These are phyloP conservation scores for Spongilla lacustris DNA, from an alignment of 37 sponge, comb jelly and placozoan species.

Conservation along the genomic window DNA sequence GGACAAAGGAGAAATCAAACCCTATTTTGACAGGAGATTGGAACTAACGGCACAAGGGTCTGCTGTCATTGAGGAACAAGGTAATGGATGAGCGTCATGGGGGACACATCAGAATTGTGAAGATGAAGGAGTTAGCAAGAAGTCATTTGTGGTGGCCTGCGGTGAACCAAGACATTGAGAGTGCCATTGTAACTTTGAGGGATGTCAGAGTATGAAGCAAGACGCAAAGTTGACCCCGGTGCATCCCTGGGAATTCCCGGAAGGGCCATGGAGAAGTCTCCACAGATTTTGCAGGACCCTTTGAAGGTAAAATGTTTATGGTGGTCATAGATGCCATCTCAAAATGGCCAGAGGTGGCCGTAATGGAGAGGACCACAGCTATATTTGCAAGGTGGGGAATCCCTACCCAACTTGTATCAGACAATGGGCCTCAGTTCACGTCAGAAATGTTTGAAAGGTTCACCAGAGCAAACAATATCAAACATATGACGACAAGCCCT, in stretches of 20 bases:
- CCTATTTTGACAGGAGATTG: neutral
- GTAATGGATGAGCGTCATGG: slow-evolving; percentile 35
- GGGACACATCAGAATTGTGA: slow-evolving; percentile 29
- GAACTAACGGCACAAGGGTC: slow-evolving; percentile 59
- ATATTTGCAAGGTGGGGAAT: slow-evolving; percentile 51
- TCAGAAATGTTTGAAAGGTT: slow-evolving; percentile 32
- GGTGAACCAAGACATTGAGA: slow-evolving; percentile 25
- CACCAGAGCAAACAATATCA: slow-evolving; percentile 12
- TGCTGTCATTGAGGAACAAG: neutral
- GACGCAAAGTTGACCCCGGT: neutral
- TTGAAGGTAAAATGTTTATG: too few relatives aligned
- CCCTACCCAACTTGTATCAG: slow-evolving; percentile 37
- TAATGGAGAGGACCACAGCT: slow-evolving; percentile 31
- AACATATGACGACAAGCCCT: slow-evolving; percentile 31
- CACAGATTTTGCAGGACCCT: too few relatives aligned
- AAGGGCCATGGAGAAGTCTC: neutral
- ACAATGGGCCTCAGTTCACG: slow-evolving; percentile 65
- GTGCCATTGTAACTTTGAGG: neutral
- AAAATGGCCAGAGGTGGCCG: neutral
- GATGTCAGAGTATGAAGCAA: slow-evolving; percentile 7
- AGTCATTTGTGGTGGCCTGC: slow-evolving; percentile 58
- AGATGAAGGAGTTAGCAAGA: slow-evolving; percentile 50
- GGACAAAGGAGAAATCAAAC: neutral
- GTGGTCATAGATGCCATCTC: neutral
- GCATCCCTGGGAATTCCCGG: neutral